Conservation (phyloP, 1,140 invertebrate species). For the Pseudomyrmex flavicornis region DNA sequence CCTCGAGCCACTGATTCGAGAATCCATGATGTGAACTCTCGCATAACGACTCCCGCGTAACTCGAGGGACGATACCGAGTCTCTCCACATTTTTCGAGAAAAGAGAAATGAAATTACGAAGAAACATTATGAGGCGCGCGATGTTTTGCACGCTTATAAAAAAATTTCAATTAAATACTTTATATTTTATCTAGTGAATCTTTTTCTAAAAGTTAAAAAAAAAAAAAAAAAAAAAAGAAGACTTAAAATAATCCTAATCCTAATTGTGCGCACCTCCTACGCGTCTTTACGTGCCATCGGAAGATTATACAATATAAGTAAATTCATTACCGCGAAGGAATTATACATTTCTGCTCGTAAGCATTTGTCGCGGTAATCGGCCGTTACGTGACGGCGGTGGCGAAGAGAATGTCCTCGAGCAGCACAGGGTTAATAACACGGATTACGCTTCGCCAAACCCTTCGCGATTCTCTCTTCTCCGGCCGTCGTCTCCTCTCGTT, state of each 20-base stretch:
- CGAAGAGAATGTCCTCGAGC: not conserved
- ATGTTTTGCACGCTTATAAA: no score
- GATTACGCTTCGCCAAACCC: constrained; percentile 50
- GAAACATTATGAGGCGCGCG: no score
- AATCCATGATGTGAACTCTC: not conserved
- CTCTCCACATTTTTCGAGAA: not conserved
- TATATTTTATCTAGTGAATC: no score
- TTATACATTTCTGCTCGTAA: not conserved
- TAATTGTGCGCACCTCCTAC: no score
- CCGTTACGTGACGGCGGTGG: constrained; percentile 9
- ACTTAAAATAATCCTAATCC: no score
- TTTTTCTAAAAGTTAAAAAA: no score
- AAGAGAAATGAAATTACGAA: no score
- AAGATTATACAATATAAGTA: not conserved
- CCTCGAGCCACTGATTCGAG: not conserved
- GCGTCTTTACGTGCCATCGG: no score
- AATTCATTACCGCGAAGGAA: not conserved
- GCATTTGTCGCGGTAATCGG: constrained; percentile 6
- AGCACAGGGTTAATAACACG: constrained; percentile 49
- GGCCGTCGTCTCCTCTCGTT: not conserved
- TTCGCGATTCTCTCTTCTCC: constrained; percentile 21
- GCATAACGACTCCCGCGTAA: not conserved
- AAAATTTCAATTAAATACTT: no score
- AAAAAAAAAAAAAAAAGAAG: no score
- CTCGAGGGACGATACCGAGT: constrained; percentile 9